Evolutionary conservation across 2,113 vertebrate genomes (phyloP).

Genomic region (Thomomys bottae): DNA sequence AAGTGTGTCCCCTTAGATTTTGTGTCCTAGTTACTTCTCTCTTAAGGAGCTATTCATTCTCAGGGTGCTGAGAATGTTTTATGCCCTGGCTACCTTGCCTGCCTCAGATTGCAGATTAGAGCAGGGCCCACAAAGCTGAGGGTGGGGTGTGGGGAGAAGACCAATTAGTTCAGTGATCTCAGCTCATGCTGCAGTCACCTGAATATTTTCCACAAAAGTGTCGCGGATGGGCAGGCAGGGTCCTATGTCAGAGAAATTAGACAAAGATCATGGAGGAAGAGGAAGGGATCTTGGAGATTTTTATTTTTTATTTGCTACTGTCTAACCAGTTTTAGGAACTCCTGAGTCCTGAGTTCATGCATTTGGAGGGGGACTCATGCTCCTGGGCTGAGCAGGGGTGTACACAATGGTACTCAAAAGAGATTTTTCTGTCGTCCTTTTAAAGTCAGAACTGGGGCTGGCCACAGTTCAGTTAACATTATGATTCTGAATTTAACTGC

Average conservation of each 20-base stretch:
- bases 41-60: neutral
- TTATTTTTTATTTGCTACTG: neutral
- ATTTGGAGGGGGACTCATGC: neutral
- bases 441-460: conserved; percentile 34
- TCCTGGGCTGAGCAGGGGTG: neutral
- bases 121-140: neutral
- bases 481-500: conserved; percentile 60
- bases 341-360: neutral
- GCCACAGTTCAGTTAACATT: conserved; percentile 74
- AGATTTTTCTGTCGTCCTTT: neutral
- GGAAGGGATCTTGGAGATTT: neutral
- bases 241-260: neutral
- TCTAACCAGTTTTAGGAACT: neutral
- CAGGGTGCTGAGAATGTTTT: neutral
- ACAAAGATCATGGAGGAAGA: neutral
- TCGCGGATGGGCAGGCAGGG: neutral
- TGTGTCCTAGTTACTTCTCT: neutral
- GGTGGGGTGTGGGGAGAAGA: too few species aligned
- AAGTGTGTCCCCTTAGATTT: neutral
- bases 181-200: neutral
- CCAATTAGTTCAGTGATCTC: neutral
- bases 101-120: neutral
- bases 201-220: neutral
- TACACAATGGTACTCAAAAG: neutral
- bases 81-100: neutral